phyloP scores from a whole-genome alignment of 2,888 invertebrate genomes.

The Ennomos erosarius region DNA sequence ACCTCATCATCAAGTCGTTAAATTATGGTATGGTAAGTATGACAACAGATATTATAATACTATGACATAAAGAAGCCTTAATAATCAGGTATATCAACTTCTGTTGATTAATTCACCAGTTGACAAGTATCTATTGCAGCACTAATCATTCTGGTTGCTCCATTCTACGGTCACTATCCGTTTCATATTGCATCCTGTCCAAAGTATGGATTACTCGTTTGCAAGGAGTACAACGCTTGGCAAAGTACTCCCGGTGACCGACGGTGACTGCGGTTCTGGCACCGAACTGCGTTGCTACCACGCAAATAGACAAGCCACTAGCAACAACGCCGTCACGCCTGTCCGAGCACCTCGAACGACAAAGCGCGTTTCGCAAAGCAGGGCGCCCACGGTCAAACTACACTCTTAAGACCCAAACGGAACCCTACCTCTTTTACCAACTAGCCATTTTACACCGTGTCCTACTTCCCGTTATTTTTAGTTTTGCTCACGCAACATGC shows the following conservation, averaged over 20 bases:
- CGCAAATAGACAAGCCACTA: conserved; percentile 39
- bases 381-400: conserved; percentile 5
- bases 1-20: no score
- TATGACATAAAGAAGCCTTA: no score
- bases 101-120: conserved; percentile 30
- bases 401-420: conserved; percentile 14
- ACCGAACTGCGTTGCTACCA: conserved; percentile 39
- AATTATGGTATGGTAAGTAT: no score
- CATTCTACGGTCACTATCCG: conserved; percentile 33
- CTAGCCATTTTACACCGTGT: no score
- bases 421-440: conserved; percentile 2
- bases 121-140: conserved; percentile 46
- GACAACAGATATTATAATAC: no score
- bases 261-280: conserved; percentile 15
- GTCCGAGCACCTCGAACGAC: conserved; percentile 22
- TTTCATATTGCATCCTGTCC: conserved; percentile 50
- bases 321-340: conserved; percentile 41
- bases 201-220: conserved; percentile 17
- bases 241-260: background rate
- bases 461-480: background rate
- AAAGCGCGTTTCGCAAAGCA: conserved; percentile 25
- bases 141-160: conserved; percentile 46
- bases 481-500: background rate
- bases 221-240: conserved; percentile 12
- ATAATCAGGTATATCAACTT: background rate